A percentile compares a stretch with the other conserved stretches of the same genome.
Evolutionary conservation across 2,113 vertebrate genomes (phyloP).

Genomic region (Neomonachus schauinslandi): DNA sequence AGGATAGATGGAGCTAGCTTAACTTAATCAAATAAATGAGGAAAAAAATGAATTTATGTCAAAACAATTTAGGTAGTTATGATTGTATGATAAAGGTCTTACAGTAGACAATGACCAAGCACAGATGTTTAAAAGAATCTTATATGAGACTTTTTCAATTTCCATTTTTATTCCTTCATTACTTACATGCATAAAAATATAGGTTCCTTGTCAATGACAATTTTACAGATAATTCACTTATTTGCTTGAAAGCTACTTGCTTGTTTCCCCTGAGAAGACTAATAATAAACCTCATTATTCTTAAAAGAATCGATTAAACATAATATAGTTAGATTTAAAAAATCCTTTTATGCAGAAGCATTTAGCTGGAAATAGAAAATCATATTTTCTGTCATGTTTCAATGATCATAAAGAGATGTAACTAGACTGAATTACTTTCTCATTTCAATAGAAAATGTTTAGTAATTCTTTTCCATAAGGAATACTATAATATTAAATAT

Average conservation of each 20-base stretch:
- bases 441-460: constrained; percentile 44
- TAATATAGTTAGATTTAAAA: constrained; percentile 9
- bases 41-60: not conserved
- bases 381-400: constrained; percentile 8
- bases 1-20: not conserved
- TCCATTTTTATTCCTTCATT: constrained; percentile 28
- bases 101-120: not conserved
- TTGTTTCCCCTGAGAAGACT: constrained; percentile 51
- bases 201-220: constrained; percentile 21
- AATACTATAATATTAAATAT: constrained; percentile 56
- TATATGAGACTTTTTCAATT: not conserved
- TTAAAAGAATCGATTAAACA: constrained; percentile 64
- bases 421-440: not conserved
- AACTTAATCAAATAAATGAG: not conserved
- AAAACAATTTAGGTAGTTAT: not conserved
- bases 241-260: constrained; percentile 32
- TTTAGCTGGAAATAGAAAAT: constrained; percentile 54
- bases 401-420: not conserved
- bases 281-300: constrained; percentile 48
- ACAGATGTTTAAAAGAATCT: not conserved
- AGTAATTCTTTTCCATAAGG: constrained; percentile 2
- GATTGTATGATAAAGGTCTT: not conserved
- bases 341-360: not conserved
- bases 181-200: not conserved
- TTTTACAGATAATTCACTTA: constrained; percentile 47